Percentiles rank a stretch among this genome's conserved stretches.
Evolutionary conservation across 2,888 invertebrate species (phyloP).

Genomic region (Sisyra nigra): DNA sequence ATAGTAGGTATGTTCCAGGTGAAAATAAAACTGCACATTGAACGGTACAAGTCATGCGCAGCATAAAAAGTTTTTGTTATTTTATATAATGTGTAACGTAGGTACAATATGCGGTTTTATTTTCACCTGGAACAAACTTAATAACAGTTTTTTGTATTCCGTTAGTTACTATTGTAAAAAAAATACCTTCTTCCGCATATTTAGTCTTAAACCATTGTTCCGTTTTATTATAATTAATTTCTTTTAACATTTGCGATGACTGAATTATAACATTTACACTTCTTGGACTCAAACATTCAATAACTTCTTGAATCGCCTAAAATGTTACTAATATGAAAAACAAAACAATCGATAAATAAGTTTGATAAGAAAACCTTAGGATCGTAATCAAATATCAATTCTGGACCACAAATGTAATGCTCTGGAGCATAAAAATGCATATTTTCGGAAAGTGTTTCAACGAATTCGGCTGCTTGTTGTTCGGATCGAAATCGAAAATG

Average conservation of each 20-base stretch:
- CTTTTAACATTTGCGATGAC: conserved; percentile 39
- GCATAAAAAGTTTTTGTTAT: no score
- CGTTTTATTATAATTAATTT: conserved; percentile 38
- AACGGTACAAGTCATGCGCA: no score
- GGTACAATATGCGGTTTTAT: no score
- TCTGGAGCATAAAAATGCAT: conserved; percentile 68
- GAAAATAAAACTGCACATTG: no score
- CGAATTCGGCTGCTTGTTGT: conserved; percentile 55
- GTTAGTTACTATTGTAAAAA: background rate
- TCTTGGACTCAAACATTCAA: conserved; percentile 44
- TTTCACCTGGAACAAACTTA: no score
- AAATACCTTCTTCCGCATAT: conserved; percentile 42
- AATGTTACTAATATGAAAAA: conserved; percentile 8
- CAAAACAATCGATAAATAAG: background rate
- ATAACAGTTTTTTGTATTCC: no score
- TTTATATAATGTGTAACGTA: no score
- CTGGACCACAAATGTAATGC: conserved; percentile 62
- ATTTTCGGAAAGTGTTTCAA: conserved; percentile 56
- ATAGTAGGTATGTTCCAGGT: no score
- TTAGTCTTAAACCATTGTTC: conserved; percentile 78
- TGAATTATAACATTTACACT: conserved; percentile 53
- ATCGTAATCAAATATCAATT: conserved; percentile 61
- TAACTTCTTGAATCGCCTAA: conserved; percentile 40
- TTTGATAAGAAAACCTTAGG: conserved; percentile 32
- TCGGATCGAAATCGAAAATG: conserved; percentile 58